A percentile compares a stretch with the other conserved stretches of the same genome.
phyloP scores from a whole-genome alignment of 2,113 vertebrate genomes.

The Pseudorectes ferrugineus region DNA sequence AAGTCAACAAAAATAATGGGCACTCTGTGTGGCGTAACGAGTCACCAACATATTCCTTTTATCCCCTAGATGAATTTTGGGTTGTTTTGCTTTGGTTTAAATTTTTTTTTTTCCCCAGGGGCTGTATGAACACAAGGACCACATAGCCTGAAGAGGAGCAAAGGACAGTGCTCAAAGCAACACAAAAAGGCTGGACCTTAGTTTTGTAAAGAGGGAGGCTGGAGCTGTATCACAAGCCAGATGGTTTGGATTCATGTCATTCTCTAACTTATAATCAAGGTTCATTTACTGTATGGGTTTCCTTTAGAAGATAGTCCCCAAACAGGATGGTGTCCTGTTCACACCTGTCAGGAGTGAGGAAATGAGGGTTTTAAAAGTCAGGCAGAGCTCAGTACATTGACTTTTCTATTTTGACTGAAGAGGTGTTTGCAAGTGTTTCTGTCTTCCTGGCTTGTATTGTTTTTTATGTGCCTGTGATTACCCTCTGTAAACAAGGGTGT shows the following conservation, averaged over 20 bases:
- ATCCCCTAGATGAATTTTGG: not conserved
- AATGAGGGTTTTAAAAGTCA: not conserved
- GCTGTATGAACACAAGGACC: not conserved
- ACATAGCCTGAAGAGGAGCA: not conserved
- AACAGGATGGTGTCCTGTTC: not conserved
- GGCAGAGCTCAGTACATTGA: not conserved
- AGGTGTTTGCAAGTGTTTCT: not conserved
- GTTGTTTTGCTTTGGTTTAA: constrained; percentile 17
- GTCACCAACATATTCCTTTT: not conserved
- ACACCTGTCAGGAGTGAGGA: not conserved
- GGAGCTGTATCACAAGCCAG: not conserved
- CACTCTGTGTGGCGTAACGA: not conserved
- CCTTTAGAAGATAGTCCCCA: not conserved
- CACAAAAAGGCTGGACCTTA: not conserved
- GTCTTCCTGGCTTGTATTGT: not conserved
- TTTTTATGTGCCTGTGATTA: not conserved
- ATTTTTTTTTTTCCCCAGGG: not conserved
- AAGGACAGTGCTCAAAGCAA: not conserved
- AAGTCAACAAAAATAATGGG: constrained; percentile 56
- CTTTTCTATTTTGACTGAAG: not conserved
- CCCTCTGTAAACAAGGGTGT: not conserved
- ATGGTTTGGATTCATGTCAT: not conserved
- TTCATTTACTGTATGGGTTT: not conserved
- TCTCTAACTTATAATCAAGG: not conserved
- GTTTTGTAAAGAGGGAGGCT: not conserved